Conservation (phyloP, 1,140 invertebrate genomes). For the Ylistrum balloti region DNA sequence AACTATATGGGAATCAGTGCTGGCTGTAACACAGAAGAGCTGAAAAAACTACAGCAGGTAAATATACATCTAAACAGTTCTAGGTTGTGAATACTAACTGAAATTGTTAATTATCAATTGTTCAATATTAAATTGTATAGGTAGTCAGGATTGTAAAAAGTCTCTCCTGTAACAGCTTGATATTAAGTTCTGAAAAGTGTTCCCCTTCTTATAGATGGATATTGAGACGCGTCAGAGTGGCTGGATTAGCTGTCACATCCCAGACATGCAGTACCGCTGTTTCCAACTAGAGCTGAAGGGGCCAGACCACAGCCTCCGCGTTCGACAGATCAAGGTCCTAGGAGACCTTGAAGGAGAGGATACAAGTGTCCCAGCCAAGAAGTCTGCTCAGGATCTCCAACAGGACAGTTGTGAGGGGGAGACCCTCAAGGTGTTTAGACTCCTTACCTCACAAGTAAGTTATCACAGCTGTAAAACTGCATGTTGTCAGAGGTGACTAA, state of each 20-base stretch:
- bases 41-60: slow-evolving; percentile 86
- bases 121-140: too few relatives aligned
- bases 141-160: too few relatives aligned
- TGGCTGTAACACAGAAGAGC: slow-evolving; percentile 90
- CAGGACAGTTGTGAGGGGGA: slow-evolving; percentile 93
- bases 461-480: too few relatives aligned
- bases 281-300: slow-evolving; percentile 93
- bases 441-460: slow-evolving; percentile 93
- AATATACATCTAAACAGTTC: background rate
- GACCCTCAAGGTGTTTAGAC: slow-evolving; percentile 95
- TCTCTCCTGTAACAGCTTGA: too few relatives aligned
- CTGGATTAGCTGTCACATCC: slow-evolving; percentile 89
- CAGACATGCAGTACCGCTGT: slow-evolving; percentile 84
- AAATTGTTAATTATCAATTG: too few relatives aligned
- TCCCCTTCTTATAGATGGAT: too few relatives aligned
- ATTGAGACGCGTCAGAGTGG: slow-evolving; percentile 87
- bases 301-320: slow-evolving; percentile 93
- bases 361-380: slow-evolving; percentile 71
- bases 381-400: slow-evolving; percentile 79
- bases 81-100: too few relatives aligned
- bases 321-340: slow-evolving; percentile 90
- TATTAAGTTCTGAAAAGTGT: too few relatives aligned
- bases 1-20: slow-evolving; percentile 91
- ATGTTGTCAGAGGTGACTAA: too few relatives aligned
- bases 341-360: slow-evolving; percentile 77